phyloP scores from a whole-genome alignment of 2,888 invertebrate species.

The Endotricha flammealis region DNA sequence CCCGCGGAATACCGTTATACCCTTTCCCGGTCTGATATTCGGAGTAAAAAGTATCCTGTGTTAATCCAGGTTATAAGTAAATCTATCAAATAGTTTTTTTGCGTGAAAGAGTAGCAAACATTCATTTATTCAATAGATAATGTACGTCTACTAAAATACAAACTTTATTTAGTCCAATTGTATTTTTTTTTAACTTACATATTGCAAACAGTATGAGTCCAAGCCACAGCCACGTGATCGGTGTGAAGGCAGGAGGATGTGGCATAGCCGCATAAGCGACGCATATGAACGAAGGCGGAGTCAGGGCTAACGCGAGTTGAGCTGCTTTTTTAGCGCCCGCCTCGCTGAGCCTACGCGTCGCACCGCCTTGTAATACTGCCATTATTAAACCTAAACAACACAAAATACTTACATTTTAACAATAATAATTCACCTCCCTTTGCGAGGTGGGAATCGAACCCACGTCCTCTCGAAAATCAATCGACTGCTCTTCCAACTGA shows the following conservation, averaged over 20 bases:
- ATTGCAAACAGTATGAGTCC: conserved; percentile 93
- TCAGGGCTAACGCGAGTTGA: conserved; percentile 86
- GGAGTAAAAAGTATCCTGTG: no score
- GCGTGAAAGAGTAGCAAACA: background rate
- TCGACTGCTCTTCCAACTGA: no score
- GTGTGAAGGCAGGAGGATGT: conserved; percentile 47
- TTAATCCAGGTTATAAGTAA: no score
- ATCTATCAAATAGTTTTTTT: no score
- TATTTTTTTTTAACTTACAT: conserved; percentile 89
- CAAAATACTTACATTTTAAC: background rate
- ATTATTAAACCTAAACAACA: conserved; percentile 82
- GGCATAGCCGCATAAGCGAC: conserved; percentile 84
- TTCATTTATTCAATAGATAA: no score
- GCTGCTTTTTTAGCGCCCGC: conserved; percentile 85
- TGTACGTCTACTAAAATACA: no score
- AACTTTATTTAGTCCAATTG: no score
- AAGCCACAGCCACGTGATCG: conserved; percentile 81
- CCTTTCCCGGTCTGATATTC: no score
- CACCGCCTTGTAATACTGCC: conserved; percentile 93
- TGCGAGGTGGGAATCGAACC: no score
- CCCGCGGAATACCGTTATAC: background rate
- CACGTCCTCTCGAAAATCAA: no score
- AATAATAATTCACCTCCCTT: no score
- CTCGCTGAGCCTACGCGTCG: conserved; percentile 86
- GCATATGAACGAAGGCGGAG: conserved; percentile 91